Percentiles rank a stretch among this genome's conserved stretches.
phyloP scores from a whole-genome alignment of 1,140 invertebrate genomes.

The Temnothorax curvispinosus region DNA sequence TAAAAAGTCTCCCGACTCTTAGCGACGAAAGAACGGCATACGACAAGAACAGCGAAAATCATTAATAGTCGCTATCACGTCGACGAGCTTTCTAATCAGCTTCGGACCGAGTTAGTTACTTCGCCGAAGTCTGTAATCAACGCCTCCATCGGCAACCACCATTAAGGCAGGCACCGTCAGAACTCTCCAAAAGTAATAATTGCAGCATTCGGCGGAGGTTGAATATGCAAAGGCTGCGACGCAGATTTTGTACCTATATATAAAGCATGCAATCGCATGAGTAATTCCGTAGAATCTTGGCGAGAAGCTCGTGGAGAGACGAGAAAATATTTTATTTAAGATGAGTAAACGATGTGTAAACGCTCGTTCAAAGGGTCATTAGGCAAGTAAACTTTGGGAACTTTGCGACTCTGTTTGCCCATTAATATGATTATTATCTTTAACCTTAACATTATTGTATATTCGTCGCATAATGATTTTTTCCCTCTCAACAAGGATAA shows the following conservation, averaged over 20 bases:
- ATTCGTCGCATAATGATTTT: not conserved
- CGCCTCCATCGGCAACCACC: conserved; percentile 64
- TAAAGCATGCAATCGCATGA: not conserved
- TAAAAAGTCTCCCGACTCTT: not conserved
- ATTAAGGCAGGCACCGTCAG: conserved; percentile 57
- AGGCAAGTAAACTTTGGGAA: not conserved
- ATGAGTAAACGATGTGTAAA: not conserved
- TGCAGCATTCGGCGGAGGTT: conserved; percentile 45
- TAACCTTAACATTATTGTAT: not conserved
- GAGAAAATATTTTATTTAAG: not conserved
- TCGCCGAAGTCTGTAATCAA: conserved; percentile 76
- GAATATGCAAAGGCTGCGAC: not conserved
- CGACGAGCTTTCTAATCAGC: conserved; percentile 73
- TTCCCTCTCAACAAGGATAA: not conserved
- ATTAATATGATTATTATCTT: not conserved
- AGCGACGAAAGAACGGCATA: not conserved
- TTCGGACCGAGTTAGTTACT: conserved; percentile 72
- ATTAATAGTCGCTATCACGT: conserved; percentile 73
- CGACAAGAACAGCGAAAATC: conserved; percentile 64
- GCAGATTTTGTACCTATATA: not conserved
- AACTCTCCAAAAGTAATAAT: conserved; percentile 66
- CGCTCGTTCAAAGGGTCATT: not conserved
- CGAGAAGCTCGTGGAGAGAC: not conserved
- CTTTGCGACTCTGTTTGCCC: no score
- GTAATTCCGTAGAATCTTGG: conserved; percentile 24